phyloP scores from a whole-genome alignment of 2,888 invertebrate genomes.

The Vannuccia rotundouncinata region DNA sequence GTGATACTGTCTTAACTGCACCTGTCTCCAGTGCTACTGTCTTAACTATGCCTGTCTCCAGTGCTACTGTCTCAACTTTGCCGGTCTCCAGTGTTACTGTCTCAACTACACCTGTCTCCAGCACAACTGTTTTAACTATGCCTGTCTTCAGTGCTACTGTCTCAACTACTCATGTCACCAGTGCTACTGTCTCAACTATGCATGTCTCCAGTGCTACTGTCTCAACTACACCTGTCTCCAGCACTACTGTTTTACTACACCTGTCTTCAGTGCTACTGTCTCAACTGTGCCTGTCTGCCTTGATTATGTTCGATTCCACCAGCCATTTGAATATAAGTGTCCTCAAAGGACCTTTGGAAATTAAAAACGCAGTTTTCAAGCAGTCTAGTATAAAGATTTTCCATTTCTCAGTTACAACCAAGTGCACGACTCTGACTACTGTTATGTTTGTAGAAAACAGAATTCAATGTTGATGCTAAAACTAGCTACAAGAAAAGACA shows the following conservation, averaged over 20 bases:
- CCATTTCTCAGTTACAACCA: slow-evolving; percentile 17
- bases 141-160: neutral
- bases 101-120: slow-evolving; percentile 4
- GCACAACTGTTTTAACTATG: too few relatives aligned
- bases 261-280: neutral
- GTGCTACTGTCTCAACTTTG: neutral
- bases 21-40: neutral
- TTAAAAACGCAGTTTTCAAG: neutral
- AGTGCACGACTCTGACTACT: neutral
- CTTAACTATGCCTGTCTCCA: neutral
- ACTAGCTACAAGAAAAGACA: neutral
- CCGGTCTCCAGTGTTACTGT: neutral
- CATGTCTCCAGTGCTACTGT: neutral
- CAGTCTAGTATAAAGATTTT: neutral
- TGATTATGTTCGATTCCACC: slow-evolving; percentile 23
- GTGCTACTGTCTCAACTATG: neutral
- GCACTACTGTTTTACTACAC: neutral
- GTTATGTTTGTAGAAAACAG: slow-evolving; percentile 7
- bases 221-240: neutral
- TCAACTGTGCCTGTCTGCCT: neutral
- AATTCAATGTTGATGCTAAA: neutral
- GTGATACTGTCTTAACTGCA: neutral
- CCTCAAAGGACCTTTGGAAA: neutral
- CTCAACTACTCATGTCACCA: neutral
- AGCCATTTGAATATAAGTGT: neutral